Evolutionary conservation across 2,113 vertebrate species (phyloP).

Genomic region (Megaptera novaeangliae): DNA sequence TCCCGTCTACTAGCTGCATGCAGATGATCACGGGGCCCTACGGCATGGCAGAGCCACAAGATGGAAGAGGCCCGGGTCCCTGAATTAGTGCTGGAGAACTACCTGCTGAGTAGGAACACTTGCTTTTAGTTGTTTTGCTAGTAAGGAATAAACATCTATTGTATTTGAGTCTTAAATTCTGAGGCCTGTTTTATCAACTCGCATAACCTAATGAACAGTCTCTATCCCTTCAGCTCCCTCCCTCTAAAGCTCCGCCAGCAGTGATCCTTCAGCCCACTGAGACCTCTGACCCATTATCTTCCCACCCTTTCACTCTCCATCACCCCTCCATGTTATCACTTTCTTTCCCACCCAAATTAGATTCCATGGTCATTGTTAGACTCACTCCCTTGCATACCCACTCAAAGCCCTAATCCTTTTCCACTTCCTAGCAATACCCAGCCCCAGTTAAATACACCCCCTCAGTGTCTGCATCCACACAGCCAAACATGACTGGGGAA

Average conservation of each 20-base stretch:
- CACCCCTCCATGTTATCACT: not conserved
- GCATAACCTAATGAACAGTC: rapidly evolving
- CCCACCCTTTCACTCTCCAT: not conserved
- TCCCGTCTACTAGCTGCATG: not conserved
- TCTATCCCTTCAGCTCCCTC: not conserved
- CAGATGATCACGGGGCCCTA: not conserved
- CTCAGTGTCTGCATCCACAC: not conserved
- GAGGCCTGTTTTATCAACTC: not conserved
- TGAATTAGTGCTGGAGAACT: not conserved
- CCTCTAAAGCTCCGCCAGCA: not conserved
- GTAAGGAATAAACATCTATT: not conserved
- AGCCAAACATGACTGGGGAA: not conserved
- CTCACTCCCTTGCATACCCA: not conserved
- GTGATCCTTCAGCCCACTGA: not conserved
- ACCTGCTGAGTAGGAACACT: not conserved
- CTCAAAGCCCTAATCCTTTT: not conserved
- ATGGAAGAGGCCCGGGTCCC: not conserved
- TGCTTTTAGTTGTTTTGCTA: not conserved
- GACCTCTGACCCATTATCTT: not conserved
- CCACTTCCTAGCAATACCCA: not conserved
- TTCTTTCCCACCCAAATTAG: not conserved
- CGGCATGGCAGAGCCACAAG: not conserved
- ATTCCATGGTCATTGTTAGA: not conserved
- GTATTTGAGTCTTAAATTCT: not conserved
- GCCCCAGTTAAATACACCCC: not conserved